These are phyloP conservation scores for Hycleus phaleratus DNA, from an alignment of 1,140 invertebrate genomes.

Conservation along the genomic window DNA sequence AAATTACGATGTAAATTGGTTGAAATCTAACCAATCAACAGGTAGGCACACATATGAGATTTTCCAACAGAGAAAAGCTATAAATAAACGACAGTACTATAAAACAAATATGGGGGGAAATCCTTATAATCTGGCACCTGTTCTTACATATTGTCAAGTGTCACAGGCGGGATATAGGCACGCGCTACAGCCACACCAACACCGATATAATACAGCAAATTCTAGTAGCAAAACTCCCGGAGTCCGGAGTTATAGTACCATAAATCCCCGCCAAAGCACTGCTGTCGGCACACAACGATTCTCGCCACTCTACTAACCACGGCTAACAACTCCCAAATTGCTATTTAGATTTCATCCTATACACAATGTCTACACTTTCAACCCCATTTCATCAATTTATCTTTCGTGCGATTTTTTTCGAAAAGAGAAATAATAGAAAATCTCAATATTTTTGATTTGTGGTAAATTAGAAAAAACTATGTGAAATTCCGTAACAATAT, in stretches of 20 bases:
- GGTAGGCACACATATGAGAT: neutral
- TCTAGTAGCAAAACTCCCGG: constrained; percentile 9
- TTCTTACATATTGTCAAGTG: constrained; percentile 24
- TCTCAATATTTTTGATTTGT: too few relatives aligned
- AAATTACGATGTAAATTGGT: too few relatives aligned
- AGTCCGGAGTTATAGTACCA: constrained; percentile 27
- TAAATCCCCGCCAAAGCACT: constrained; percentile 31
- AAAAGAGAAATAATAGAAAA: neutral
- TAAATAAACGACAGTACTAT: constrained; percentile 19
- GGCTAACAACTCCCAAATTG: constrained; percentile 40
- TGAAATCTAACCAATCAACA: neutral
- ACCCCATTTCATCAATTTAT: constrained; percentile 6
- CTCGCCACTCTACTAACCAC: constrained; percentile 37
- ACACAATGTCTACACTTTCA: neutral
- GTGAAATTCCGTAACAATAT: too few relatives aligned
- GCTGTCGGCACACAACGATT: constrained; percentile 31
- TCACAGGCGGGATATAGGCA: constrained; percentile 29
- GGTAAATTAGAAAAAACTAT: too few relatives aligned
- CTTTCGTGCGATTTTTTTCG: neutral
- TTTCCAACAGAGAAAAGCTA: constrained; percentile 4
- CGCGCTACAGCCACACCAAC: constrained; percentile 22
- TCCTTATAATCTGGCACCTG: constrained; percentile 26
- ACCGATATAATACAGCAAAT: neutral
- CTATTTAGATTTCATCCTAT: constrained; percentile 31
- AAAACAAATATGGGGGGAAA: constrained; percentile 29